These are phyloP conservation scores for Sphenodon punctatus DNA, from an alignment of 2,797 vertebrate genomes.

Conservation along the genomic window DNA sequence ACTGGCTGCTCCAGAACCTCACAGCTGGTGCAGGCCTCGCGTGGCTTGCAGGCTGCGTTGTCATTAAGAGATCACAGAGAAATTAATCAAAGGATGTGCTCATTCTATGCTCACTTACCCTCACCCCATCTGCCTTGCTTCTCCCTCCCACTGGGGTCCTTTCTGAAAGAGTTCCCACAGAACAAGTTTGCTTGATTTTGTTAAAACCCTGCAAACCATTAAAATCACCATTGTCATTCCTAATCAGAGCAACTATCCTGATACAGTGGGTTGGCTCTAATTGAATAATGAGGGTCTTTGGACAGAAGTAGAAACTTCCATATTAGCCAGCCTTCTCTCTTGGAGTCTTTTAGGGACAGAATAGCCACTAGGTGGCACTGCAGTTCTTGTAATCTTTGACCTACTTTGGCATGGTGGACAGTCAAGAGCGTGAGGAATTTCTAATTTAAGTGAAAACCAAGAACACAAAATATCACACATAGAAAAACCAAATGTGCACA, in stretches of 20 bases:
- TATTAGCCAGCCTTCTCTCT: not conserved
- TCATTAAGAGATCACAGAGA: not conserved
- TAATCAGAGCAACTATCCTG: not conserved
- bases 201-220: not conserved
- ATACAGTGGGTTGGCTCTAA: not conserved
- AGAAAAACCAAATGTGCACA: too few relatives aligned
- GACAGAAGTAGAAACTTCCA: not conserved
- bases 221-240: not conserved
- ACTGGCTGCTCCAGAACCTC: not conserved
- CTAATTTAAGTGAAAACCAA: too few relatives aligned
- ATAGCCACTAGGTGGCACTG: conserved; percentile 56
- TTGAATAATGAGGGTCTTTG: not conserved
- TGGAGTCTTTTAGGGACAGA: not conserved
- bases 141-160: not conserved
- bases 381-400: not conserved
- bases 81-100: not conserved
- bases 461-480: too few relatives aligned
- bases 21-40: conserved; percentile 40
- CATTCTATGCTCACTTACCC: rapidly evolving
- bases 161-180: not conserved
- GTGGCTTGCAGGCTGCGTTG: not conserved
- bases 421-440: not conserved
- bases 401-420: not conserved
- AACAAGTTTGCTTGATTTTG: rapidly evolving
- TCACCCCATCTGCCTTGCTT: rapidly evolving